Base-by-base conservation (phyloP, 1,140 invertebrate genomes). In the Drosophila gunungcola region DNA sequence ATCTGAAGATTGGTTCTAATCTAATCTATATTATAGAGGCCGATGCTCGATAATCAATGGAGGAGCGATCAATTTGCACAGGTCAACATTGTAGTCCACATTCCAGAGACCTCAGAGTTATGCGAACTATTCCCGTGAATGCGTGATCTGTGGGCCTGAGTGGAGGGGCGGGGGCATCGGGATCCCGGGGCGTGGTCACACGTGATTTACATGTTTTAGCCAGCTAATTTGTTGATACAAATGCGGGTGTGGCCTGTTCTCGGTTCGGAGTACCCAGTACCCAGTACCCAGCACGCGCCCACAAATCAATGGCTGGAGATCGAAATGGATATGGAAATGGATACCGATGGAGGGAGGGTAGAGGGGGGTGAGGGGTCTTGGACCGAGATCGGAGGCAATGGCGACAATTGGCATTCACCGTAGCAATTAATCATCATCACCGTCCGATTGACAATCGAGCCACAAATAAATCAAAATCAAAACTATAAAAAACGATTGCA, bases 381-480 rank as follows among this genome's bases (percentile, higher is more conserved):
- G 16, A 27, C 38, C 12, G 46, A 49, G 10, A 48, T 48, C 52
- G 38, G 7, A 56, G 60, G 38, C 60, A 42, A 41, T 63, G 52
- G 76, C 73, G 83, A 78, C 84, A 89, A 70, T 89, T 90, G 85
- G 77, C 78, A 90, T 90, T 80, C 84, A 76, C 82, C 74, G 83
- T 48, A 49, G 80, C 85, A 81, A 90, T 90, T 90, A 90, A 89
- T 90, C 85, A 90, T 90, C 85, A 89, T 90, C 78, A 76, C 53
- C 65, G 64, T 67, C 77, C 86, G 78, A 89, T 90, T 90, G 85
- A 81, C 83, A 82, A 88, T 77, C 72, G 79, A 67, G 67, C 78
- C 76, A 79, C 75, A 89, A 90, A 90, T 90, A 89, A 90, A 90
- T 90, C 84, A 90, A 85, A 85, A 84, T 85, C 78, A 75, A 84